Base-by-base conservation (phyloP, 2,888 invertebrate genomes). In the Xanthorhoe spadicearia region DNA sequence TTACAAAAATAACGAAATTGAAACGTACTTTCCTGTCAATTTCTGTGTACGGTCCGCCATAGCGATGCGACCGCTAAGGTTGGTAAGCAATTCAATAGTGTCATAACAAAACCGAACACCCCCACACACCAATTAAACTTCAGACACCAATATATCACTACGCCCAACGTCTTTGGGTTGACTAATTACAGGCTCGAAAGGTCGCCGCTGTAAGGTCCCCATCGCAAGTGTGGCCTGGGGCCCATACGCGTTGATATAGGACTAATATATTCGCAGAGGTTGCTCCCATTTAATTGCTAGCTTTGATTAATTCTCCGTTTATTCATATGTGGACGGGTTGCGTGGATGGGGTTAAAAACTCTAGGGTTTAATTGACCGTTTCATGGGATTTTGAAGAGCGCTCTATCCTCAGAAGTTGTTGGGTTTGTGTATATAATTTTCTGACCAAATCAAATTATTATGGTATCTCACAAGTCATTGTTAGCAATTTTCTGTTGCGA, bases 261-360 rank as follows among this genome's bases (percentile, higher is more conserved):
- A 57, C 56, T 69, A 68, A 74, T 68, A 61, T 74, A 69, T 74
- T 72, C 64, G 61, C 63, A n/a, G 70, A 68, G 66, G 64, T 66
- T 63, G 63, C 46, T 67, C 51, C 64, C 59, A 50, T 70, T 68
- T 69, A 66, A 73, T 66, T 73, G 62, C 65, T 58, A 55, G 54
- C 68, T 61, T 66, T 72, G 72, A 74, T 72, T 65, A 66, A 72
- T 69, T 66, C 64, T 53, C 65, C 63, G 55, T 74, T 72, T 72
- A 71, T 71, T 70, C 65, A 70, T 58, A 70, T 35, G 66, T 62
- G 50, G 52, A 55, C 50, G 58, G 64, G 63, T 61, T 65, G 55
- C 62, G 54, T 67, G 64, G 62, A 64, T 52, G 61, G 62, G 57
- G 48, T 67, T 71, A 70, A 62, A 67, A 60, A 56, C 48, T 43